These are phyloP conservation scores for Nesometra sesokonis DNA, from an alignment of 35 echinoderm and acorn worm genomes.

Conservation along the genomic window DNA sequence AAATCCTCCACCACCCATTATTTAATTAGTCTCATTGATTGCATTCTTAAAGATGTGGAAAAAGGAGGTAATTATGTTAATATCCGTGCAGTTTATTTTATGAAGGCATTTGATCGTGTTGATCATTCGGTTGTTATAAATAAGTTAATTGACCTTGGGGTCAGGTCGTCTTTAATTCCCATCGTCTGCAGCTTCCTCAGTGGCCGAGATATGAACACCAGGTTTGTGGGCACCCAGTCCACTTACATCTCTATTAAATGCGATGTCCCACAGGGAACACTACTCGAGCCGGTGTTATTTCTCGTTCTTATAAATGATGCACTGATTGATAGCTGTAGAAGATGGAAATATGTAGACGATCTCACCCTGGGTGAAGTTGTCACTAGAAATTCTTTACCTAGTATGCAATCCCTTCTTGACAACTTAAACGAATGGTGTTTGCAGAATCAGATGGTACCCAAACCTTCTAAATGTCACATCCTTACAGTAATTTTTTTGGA, in stretches of 20 bases:
- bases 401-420: no score
- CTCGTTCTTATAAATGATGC: constrained; percentile 3
- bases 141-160: no score
- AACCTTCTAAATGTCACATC: constrained; percentile 1
- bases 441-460: constrained; percentile 1
- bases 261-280: constrained; percentile 13
- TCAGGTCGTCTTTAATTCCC: neutral
- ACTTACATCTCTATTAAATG: constrained; percentile 2
- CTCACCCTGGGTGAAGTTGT: no score
- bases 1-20: constrained; percentile 11
- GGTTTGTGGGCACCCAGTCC: neutral
- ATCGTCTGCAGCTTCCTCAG: no score
- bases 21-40: constrained; percentile 14
- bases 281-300: no score
- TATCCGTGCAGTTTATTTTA: constrained; percentile 14
- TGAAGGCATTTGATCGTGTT: no score
- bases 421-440: constrained; percentile 4
- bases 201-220: no score
- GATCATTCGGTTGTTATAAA: constrained; percentile 14
- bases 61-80: constrained; percentile 1
- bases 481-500: neutral
- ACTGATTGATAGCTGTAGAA: neutral
- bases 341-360: no score
- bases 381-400: no score
- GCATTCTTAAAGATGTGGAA: constrained; percentile 9